A percentile compares a stretch with the other conserved stretches of the same genome.
Evolutionary conservation across 2,113 vertebrate species (phyloP).

Genomic region (Colaptes auratus): DNA sequence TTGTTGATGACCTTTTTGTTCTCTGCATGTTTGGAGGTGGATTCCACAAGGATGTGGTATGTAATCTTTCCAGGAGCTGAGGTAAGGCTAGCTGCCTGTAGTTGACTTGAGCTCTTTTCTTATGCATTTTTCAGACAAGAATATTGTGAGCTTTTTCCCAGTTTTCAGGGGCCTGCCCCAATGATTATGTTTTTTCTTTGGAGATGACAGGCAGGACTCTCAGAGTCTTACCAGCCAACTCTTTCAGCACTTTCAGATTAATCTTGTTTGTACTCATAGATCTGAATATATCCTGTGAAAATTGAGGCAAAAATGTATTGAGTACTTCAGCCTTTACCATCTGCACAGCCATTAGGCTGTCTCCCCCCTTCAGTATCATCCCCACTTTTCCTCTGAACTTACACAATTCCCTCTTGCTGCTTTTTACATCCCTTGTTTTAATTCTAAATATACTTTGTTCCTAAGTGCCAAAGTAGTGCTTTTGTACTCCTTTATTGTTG

Average conservation of each 20-base stretch:
- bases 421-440: neutral
- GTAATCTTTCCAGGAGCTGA: neutral
- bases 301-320: no score
- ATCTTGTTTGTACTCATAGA: neutral
- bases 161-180: neutral
- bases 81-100: neutral
- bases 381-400: neutral
- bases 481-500: neutral
- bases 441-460: neutral
- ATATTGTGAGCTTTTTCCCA: neutral
- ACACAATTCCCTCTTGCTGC: neutral
- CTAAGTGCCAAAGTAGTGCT: neutral
- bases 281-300: neutral
- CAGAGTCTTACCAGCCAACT: neutral
- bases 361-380: neutral
- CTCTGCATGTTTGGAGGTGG: neutral
- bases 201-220: neutral
- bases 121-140: neutral
- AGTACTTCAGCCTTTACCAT: neutral
- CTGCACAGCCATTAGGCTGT: neutral
- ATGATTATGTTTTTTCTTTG: neutral
- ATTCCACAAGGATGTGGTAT: conserved; percentile 28
- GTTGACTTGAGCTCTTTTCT: neutral
- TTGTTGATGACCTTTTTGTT: conserved; percentile 17
- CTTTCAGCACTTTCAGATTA: neutral